Conservation (phyloP, 2,113 vertebrate genomes). For the Dicrurus megarhynchus region DNA sequence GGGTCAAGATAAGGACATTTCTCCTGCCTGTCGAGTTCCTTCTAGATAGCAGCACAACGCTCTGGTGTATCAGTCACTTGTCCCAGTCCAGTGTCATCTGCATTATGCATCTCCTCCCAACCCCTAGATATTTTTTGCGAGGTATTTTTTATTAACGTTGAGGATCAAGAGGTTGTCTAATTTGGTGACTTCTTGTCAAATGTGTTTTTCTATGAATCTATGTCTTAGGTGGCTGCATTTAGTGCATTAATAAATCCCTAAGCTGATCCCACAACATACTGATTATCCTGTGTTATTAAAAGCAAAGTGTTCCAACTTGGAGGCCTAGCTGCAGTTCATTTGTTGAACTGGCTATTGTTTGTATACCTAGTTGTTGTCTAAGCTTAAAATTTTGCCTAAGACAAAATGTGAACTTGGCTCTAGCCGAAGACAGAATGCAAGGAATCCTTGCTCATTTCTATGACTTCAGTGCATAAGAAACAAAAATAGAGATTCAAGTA, state of each 20-base stretch:
- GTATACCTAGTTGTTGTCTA: not conserved
- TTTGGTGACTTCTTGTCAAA: not conserved
- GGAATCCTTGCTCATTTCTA: not conserved
- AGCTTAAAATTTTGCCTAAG: not conserved
- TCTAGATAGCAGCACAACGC: rapidly evolving
- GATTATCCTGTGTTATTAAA: not conserved
- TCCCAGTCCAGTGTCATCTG: not conserved
- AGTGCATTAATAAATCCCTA: not conserved
- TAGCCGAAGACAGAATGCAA: not conserved
- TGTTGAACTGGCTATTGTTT: not conserved
- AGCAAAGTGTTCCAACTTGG: not conserved
- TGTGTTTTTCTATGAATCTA: not conserved
- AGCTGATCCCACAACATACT: not conserved
- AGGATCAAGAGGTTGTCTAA: not conserved
- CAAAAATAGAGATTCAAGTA: not conserved
- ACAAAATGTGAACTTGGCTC: not conserved
- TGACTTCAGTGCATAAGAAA: not conserved
- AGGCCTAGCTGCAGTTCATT: not conserved
- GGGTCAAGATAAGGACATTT: not conserved
- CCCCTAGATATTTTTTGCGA: not conserved
- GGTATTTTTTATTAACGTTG: not conserved
- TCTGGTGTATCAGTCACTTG: not conserved
- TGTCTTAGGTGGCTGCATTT: not conserved
- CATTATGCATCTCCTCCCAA: not conserved
- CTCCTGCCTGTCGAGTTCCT: not conserved